Percentiles rank a stretch among this genome's conserved stretches.
Evolutionary conservation across 1,140 invertebrate species (phyloP).

Genomic region (Cydia amplana): DNA sequence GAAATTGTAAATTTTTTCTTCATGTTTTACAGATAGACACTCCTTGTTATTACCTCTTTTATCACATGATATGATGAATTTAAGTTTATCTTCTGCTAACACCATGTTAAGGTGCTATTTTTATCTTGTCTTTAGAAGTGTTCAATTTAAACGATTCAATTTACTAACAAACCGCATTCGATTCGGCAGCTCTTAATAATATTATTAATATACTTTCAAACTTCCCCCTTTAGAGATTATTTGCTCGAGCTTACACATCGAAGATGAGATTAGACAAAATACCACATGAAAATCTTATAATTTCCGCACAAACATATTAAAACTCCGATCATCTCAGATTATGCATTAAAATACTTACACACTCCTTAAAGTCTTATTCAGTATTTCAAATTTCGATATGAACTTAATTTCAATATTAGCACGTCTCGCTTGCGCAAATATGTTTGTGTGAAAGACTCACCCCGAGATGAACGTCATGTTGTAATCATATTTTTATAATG

Average conservation of each 20-base stretch:
- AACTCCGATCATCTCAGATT: slow-evolving; percentile 23
- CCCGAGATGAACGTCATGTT: neutral
- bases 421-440: neutral
- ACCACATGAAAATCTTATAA: slow-evolving; percentile 14
- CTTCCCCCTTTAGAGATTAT: neutral
- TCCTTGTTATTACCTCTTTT: no score
- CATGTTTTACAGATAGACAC: no score
- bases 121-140: no score
- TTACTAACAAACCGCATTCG: no score
- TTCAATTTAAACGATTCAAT: no score
- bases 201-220: neutral
- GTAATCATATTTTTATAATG: slow-evolving; percentile 37
- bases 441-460: neutral
- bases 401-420: neutral
- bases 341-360: neutral
- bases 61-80: no score
- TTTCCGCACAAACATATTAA: slow-evolving; percentile 20
- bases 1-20: no score
- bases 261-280: neutral
- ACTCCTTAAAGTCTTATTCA: neutral
- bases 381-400: neutral
- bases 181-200: neutral
- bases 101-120: no score
- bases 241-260: neutral
- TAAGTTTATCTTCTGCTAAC: no score